Evolutionary conservation across 2,113 vertebrate genomes (phyloP).

Genomic region (Syrrhaptes paradoxus): DNA sequence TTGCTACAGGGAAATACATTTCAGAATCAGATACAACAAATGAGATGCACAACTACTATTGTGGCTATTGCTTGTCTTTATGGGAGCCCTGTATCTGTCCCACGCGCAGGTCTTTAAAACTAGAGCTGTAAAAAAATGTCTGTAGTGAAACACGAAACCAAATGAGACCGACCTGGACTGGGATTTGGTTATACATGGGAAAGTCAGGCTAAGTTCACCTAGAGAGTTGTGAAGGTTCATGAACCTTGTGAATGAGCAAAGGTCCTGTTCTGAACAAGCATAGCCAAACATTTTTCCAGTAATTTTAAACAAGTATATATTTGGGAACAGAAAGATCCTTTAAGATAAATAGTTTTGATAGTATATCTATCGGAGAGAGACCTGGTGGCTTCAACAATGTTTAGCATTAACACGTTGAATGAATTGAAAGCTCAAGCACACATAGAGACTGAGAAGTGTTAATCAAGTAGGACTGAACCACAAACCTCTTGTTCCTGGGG

Average conservation of each 20-base stretch:
- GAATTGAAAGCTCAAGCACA: not conserved
- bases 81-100: not conserved
- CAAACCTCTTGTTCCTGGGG: not conserved
- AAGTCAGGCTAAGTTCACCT: slow-evolving; percentile 27
- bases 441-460: not conserved
- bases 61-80: not conserved
- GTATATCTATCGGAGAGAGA: not conserved
- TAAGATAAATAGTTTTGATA: slow-evolving; percentile 13
- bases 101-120: not conserved
- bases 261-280: not conserved
- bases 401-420: not conserved
- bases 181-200: slow-evolving; percentile 25
- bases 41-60: not conserved
- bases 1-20: not conserved
- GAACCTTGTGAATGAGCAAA: not conserved
- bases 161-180: not conserved
- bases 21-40: not conserved
- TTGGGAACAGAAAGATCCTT: not conserved
- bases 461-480: not conserved
- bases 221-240: slow-evolving; percentile 47
- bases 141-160: slow-evolving; percentile 24
- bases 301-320: not conserved
- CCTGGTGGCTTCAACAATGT: not conserved
- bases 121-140: not conserved
- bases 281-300: not conserved